A percentile compares a stretch with the other conserved stretches of the same genome.
phyloP scores from a whole-genome alignment of 2,888 invertebrate species.

The Nowickia ferox region DNA sequence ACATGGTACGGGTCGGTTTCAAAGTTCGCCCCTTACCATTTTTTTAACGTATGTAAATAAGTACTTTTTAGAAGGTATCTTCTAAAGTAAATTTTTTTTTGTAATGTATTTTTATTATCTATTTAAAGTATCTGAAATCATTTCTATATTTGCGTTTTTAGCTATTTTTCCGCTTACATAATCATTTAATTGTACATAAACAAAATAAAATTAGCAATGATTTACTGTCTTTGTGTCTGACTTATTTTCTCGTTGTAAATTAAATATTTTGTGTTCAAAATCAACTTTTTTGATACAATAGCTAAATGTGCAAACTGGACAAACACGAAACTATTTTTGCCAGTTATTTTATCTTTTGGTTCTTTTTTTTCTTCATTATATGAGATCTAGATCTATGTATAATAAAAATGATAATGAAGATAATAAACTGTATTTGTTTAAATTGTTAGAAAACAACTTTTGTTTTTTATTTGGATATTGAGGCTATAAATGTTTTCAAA shows the following conservation, averaged over 20 bases:
- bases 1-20: no score
- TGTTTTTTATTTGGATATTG: constrained; percentile 7
- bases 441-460: constrained; percentile 1
- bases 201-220: constrained; percentile 1
- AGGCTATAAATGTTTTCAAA: background rate
- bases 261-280: constrained; percentile 76
- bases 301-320: background rate
- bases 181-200: constrained; percentile 36
- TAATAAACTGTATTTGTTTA: constrained; percentile 5
- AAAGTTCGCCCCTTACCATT: no score
- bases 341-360: background rate
- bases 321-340: constrained; percentile 4
- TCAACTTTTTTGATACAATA: constrained; percentile 72
- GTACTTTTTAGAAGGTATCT: no score
- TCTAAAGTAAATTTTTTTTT: no score
- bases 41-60: no score
- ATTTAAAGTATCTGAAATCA: constrained; percentile 59
- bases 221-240: background rate
- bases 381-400: background rate
- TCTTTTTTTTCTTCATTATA: background rate
- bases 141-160: constrained; percentile 49
- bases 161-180: constrained; percentile 5
- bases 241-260: background rate
- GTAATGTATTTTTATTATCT: constrained; percentile 43
- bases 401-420: background rate